Evolutionary conservation across 2,888 invertebrate species (phyloP).

Genomic region (Lepetodrilus schrolli): DNA sequence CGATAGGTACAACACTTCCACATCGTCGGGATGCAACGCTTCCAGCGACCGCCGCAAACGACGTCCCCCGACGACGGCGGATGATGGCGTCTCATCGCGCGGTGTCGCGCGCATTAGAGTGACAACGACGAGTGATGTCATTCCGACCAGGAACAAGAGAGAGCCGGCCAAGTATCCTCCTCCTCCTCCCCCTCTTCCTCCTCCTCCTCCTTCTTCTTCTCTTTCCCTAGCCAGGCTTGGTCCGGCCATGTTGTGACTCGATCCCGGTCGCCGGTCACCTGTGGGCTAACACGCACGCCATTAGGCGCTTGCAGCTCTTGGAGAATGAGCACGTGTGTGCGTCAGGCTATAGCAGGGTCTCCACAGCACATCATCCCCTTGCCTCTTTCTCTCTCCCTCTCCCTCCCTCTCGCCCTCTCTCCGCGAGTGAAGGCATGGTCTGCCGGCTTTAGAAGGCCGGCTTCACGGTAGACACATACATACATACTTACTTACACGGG

Average conservation of each 20-base stretch:
- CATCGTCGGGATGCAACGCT: not conserved
- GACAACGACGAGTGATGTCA: constrained; percentile 5
- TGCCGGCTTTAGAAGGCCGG: not conserved
- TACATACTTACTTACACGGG: not conserved
- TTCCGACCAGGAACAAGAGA: not conserved
- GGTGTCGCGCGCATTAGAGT: not conserved
- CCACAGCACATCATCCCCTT: too few species aligned
- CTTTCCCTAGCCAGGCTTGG: not conserved
- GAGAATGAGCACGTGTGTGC: too few species aligned
- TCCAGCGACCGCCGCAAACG: not conserved
- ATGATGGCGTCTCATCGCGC: not conserved
- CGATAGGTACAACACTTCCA: not conserved
- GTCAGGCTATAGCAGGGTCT: too few species aligned
- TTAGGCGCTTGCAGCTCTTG: too few species aligned
- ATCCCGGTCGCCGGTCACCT: too few species aligned
- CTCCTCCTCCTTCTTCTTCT: too few species aligned
- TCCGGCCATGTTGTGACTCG: not conserved
- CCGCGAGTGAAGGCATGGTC: not conserved
- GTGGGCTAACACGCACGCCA: not conserved
- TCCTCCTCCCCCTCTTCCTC: too few species aligned
- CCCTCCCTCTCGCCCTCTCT: too few species aligned
- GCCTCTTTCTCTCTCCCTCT: too few species aligned
- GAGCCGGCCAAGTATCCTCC: not conserved
- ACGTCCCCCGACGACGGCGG: not conserved
- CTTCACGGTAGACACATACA: not conserved